A percentile compares a stretch with the other conserved stretches of the same genome.
Evolutionary conservation across 30 jellyfish, hydroid and myxozoan species (phyloP).

Genomic region (Pelagia noctiluca): DNA sequence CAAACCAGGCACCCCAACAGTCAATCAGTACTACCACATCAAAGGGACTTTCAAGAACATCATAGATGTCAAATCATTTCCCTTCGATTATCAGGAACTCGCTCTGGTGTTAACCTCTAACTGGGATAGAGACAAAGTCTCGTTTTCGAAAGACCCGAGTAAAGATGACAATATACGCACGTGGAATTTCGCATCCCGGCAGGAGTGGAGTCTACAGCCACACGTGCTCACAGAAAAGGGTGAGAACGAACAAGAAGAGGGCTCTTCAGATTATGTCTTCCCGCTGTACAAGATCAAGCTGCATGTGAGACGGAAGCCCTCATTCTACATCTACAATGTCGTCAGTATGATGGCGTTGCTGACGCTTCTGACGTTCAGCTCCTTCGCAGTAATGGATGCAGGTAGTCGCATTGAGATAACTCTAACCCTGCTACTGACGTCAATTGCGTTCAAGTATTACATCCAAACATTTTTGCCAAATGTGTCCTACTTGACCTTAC

Average conservation of each 20-base stretch:
- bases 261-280: constrained; percentile 49
- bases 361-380: constrained; percentile 59
- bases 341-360: constrained; percentile 37
- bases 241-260: not conserved
- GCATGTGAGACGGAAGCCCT: constrained; percentile 54
- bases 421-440: constrained; percentile 58
- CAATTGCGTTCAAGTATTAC: constrained; percentile 71
- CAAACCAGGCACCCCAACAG: constrained; percentile 18
- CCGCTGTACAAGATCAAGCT: constrained; percentile 63
- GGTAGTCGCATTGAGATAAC: constrained; percentile 59
- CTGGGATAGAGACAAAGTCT: constrained; percentile 41
- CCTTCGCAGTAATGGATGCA: constrained; percentile 47
- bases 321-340: constrained; percentile 37
- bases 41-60: constrained; percentile 58
- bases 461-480: constrained; percentile 64
- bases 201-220: constrained; percentile 45
- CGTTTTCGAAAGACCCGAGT: constrained; percentile 41
- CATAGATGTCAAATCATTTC: constrained; percentile 54
- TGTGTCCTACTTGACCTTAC: constrained; percentile 40
- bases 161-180: constrained; percentile 67
- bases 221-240: constrained; percentile 27
- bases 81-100: constrained; percentile 68
- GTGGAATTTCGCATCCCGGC: constrained; percentile 61
- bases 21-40: constrained; percentile 37
- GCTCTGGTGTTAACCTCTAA: constrained; percentile 52